phyloP scores from a whole-genome alignment of 1,140 invertebrate species.

The Brachionus rubens region DNA sequence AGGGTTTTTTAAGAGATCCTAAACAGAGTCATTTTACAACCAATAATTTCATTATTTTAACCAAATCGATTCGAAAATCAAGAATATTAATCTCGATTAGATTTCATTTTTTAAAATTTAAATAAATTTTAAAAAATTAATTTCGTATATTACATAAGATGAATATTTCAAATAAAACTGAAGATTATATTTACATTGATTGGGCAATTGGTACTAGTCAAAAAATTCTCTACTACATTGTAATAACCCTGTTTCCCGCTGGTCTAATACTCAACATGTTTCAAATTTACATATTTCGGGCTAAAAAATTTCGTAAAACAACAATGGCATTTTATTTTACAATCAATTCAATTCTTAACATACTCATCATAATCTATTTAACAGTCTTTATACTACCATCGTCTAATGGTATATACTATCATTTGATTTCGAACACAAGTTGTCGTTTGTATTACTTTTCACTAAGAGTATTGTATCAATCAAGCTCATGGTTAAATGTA shows the following conservation, averaged over 20 bases:
- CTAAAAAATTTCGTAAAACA: background rate
- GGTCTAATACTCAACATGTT: background rate
- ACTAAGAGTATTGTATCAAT: background rate
- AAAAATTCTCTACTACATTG: background rate
- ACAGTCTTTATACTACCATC: background rate
- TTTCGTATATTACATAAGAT: no score
- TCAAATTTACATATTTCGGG: background rate
- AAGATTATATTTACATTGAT: background rate
- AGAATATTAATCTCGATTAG: no score
- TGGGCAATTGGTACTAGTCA: background rate
- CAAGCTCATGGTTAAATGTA: conserved; percentile 23
- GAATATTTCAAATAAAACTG: background rate
- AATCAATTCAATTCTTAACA: background rate
- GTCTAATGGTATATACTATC: background rate
- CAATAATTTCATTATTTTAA: no score
- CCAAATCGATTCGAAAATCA: no score
- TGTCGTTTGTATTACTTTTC: background rate
- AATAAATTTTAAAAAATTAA: no score
- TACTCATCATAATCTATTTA: background rate
- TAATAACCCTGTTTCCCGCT: background rate
- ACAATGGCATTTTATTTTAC: conserved; percentile 7
- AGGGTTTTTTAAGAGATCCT: no score
- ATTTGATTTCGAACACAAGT: background rate
- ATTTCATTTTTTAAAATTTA: no score
- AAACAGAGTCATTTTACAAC: no score